These are phyloP conservation scores for Agelastica alni DNA, from an alignment of 2,888 invertebrate species.

Conservation along the genomic window DNA sequence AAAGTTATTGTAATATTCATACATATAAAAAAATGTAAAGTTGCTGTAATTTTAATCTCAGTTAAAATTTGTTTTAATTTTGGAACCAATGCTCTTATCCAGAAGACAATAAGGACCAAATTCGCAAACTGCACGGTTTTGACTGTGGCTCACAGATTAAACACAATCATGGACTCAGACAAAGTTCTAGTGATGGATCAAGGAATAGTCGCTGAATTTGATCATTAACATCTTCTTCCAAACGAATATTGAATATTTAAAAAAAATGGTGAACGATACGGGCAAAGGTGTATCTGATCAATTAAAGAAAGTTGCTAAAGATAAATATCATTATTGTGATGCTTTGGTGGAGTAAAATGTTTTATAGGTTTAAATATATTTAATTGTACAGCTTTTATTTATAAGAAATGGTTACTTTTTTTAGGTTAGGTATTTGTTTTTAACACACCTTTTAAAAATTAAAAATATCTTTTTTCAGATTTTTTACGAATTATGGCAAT, in stretches of 20 bases:
- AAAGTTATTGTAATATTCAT: too few relatives aligned
- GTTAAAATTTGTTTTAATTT: slow-evolving; percentile 17
- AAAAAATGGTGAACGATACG: slow-evolving; percentile 69
- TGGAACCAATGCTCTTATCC: slow-evolving; percentile 80
- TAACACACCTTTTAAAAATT: too few relatives aligned
- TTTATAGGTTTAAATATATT: too few relatives aligned
- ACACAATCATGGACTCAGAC: slow-evolving; percentile 93
- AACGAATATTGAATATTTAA: slow-evolving; percentile 65
- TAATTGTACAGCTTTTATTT: too few relatives aligned
- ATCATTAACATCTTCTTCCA: slow-evolving; percentile 70
- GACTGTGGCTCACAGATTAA: slow-evolving; percentile 88
- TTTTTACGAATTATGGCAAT: too few relatives aligned
- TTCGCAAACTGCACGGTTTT: slow-evolving; percentile 84
- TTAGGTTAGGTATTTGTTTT: too few relatives aligned
- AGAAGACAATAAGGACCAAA: slow-evolving; percentile 78
- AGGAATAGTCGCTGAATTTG: slow-evolving; percentile 77
- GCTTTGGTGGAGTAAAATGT: too few relatives aligned
- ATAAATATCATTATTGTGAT: slow-evolving; percentile 38
- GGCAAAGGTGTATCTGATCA: slow-evolving; percentile 57
- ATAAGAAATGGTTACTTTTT: too few relatives aligned
- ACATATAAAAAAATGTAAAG: too few relatives aligned
- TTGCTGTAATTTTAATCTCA: neutral
- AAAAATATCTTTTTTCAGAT: too few relatives aligned
- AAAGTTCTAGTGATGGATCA: slow-evolving; percentile 84
- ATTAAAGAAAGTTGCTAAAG: slow-evolving; percentile 52